Percentiles rank a stretch among this genome's conserved stretches.
Evolutionary conservation across 2,888 invertebrate genomes (phyloP).

Genomic region (Chironomus tentans): DNA sequence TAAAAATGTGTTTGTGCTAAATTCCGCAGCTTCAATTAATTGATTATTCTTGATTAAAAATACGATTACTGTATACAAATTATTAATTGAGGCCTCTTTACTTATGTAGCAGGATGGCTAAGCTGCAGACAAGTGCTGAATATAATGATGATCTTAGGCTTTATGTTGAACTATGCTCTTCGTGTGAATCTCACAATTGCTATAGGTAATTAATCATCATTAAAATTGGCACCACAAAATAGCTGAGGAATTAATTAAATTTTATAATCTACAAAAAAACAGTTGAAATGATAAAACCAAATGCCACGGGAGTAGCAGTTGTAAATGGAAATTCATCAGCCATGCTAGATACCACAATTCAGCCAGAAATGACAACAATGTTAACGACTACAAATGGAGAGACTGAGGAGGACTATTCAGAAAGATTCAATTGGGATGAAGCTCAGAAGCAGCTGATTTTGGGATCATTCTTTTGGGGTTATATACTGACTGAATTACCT

Average conservation of each 20-base stretch:
- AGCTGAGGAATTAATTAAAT: neutral
- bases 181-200: slow-evolving; percentile 80
- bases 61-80: neutral
- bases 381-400: neutral
- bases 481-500: slow-evolving; percentile 79
- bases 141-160: slow-evolving; percentile 76
- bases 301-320: neutral
- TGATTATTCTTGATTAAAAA: too few relatives aligned
- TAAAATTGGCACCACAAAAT: neutral
- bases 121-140: slow-evolving; percentile 74
- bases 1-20: neutral
- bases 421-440: slow-evolving; percentile 67
- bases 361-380: neutral
- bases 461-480: slow-evolving; percentile 88
- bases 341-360: neutral
- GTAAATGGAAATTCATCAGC: slow-evolving; percentile 17
- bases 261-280: neutral
- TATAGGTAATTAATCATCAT: slow-evolving; percentile 60
- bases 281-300: slow-evolving; percentile 14
- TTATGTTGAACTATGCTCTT: slow-evolving; percentile 84
- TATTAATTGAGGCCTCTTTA: slow-evolving; percentile 19
- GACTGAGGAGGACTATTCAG: slow-evolving; percentile 27
- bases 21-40: too few relatives aligned
- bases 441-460: slow-evolving; percentile 70
- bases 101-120: slow-evolving; percentile 56